phyloP scores from a whole-genome alignment of 2,113 vertebrate species.

The Orycteropus afer region DNA sequence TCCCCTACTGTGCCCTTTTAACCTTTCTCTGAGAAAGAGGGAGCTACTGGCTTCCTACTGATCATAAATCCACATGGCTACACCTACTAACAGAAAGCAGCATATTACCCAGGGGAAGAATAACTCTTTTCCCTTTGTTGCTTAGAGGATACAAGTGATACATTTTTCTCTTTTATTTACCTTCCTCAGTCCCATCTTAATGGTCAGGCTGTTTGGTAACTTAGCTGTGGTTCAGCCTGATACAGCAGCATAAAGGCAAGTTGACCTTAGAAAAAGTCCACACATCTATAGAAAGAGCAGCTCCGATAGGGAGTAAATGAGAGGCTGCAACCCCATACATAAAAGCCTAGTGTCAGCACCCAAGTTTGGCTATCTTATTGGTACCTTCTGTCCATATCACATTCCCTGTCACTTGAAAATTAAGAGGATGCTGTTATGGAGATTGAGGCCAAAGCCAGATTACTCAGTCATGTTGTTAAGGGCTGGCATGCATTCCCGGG shows the following conservation, averaged over 20 bases:
- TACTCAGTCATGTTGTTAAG: background rate
- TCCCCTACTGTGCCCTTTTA: background rate
- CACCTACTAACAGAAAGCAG: background rate
- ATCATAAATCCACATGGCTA: background rate
- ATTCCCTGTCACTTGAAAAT: background rate
- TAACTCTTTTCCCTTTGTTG: background rate
- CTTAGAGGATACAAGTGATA: background rate
- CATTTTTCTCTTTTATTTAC: background rate
- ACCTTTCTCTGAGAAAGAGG: background rate
- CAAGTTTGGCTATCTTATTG: rapidly evolving
- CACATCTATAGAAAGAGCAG: background rate
- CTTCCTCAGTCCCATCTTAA: background rate
- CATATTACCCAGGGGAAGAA: background rate
- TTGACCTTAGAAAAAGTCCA: background rate
- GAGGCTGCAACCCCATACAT: rapidly evolving
- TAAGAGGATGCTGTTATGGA: background rate
- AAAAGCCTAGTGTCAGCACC: rapidly evolving
- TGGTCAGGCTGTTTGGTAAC: background rate
- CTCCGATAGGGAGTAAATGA: background rate
- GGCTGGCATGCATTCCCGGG: too few species aligned
- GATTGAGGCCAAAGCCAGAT: background rate
- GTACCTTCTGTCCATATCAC: background rate
- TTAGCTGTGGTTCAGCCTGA: background rate
- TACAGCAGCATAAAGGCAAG: background rate
- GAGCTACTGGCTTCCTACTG: background rate